Base-by-base conservation (phyloP, 2,888 invertebrate species). In the Hydraecia micacea region DNA sequence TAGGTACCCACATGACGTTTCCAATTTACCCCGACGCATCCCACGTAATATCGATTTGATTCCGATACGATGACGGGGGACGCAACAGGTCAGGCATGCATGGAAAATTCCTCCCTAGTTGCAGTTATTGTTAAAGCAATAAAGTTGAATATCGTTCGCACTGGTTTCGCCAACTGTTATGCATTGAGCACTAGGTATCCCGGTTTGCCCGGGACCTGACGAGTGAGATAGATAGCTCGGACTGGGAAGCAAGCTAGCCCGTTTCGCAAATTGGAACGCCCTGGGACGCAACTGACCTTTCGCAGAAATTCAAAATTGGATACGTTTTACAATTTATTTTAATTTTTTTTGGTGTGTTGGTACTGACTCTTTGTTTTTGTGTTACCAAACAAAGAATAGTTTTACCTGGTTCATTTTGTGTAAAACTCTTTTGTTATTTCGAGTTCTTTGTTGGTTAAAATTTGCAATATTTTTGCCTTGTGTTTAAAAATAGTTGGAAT, bases 201-300 rank as follows among this genome's bases (percentile, higher is more conserved):
- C 93, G 94, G 94, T 93, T 93, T 93, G 91, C 95, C 95, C 94
- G 95, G 95, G 92, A 86, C 88, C 89, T 93, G 91, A 88, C 90
- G 94, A 95, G 90, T 88, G 95, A 92, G 95, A 95, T 88, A 90
- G 95, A 92, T 92, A 94, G 94, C 92, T 93, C 88, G 80, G 85
- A 87, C 85, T 78, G 90, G 86, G 83, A 85, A 77, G 84, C 80
- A 78, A 89, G 88, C 90, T 90, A 90, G 90, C 85, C 28, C 88
- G 90, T 86, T 80, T 84, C 89, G 89, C 88, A 92, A 92, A 92
- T 93, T 91, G 91, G 87, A 84, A 87, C 87, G 80, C 87, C 81
- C 87, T 74, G 83, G 85, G 87, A 90, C 91, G 92, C 91, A 93
- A 91, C 87, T 91, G 92, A 93, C 93, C 93, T 93, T 92, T 92